Evolutionary conservation across 2,113 vertebrate species (phyloP).

Genomic region (Seriola aureovittata): DNA sequence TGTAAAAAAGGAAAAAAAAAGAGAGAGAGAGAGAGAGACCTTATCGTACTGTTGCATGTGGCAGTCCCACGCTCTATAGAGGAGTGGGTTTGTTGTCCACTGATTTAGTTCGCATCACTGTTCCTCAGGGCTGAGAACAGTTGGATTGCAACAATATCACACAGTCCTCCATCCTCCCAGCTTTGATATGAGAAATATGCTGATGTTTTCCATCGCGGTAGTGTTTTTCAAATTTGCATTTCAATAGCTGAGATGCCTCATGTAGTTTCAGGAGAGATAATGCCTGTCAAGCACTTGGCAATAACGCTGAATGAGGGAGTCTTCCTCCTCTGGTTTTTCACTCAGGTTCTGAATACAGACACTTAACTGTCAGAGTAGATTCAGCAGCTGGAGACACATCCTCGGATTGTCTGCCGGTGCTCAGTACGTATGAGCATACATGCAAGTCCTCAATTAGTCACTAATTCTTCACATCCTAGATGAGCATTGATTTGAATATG

Average conservation of each 20-base stretch:
- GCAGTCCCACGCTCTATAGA: background rate
- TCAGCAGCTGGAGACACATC: conserved; percentile 59
- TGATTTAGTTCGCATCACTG: conserved; percentile 53
- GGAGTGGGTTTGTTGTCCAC: conserved; percentile 23
- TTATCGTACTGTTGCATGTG: background rate
- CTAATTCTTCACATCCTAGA: conserved; percentile 51
- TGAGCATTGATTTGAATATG: conserved; percentile 55
- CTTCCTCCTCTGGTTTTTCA: conserved; percentile 28
- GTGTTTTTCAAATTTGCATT: conserved; percentile 73
- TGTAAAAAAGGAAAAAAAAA: background rate
- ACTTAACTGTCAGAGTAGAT: conserved; percentile 46
- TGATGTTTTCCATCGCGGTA: conserved; percentile 68
- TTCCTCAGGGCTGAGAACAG: conserved; percentile 34
- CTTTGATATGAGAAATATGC: conserved; percentile 70
- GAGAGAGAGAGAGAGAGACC: background rate
- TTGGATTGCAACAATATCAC: conserved; percentile 27
- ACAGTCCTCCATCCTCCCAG: conserved; percentile 32
- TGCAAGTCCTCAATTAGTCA: conserved; percentile 69
- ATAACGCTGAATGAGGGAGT: conserved; percentile 47
- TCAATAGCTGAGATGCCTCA: conserved; percentile 70
- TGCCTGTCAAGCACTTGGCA: conserved; percentile 69
- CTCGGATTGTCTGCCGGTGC: conserved; percentile 52
- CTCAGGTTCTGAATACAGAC: conserved; percentile 51
- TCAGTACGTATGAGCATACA: conserved; percentile 72
- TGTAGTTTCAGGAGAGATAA: conserved; percentile 65